Conservation (phyloP, 2,888 invertebrate species). For the Meliscaeva auricollis region DNA sequence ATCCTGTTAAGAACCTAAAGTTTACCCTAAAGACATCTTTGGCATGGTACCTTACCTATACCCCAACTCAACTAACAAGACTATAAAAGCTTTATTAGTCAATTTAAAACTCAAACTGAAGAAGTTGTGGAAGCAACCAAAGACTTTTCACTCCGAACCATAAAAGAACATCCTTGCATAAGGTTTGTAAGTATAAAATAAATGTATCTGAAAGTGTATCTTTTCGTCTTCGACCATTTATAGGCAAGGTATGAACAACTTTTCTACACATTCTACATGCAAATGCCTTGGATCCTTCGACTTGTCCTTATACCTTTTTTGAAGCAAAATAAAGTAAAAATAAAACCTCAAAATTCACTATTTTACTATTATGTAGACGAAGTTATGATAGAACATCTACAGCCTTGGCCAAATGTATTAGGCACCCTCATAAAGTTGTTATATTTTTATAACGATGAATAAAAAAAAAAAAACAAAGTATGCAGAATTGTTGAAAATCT, state of each 20-base stretch:
- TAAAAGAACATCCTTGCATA: constrained; percentile 31
- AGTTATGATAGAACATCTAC: too few species aligned
- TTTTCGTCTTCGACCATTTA: too few species aligned
- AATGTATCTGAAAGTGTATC: constrained; percentile 17
- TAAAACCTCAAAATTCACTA: constrained; percentile 12
- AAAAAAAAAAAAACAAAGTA: too few species aligned
- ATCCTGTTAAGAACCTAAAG: constrained; percentile 54
- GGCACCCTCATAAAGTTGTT: too few species aligned
- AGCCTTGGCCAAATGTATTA: too few species aligned
- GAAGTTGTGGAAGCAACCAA: constrained; percentile 65
- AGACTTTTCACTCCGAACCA: constrained; percentile 4
- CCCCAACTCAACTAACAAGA: constrained; percentile 46
- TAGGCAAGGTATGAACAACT: too few species aligned
- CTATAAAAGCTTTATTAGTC: constrained; percentile 67
- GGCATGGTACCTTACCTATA: too few species aligned
- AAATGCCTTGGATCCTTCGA: constrained; percentile 1
- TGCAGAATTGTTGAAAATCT: too few species aligned
- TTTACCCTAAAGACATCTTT: constrained; percentile 53
- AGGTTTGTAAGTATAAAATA: too few species aligned
- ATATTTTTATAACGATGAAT: too few species aligned
- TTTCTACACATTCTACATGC: not conserved
- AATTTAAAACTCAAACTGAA: constrained; percentile 67
- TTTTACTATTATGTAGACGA: not conserved
- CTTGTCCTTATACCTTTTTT: too few species aligned
- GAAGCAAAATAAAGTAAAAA: too few species aligned